Evolutionary conservation across 2,113 vertebrate species (phyloP), one percentile per base, ranked within the genome.

Genomic region (Anseranas semipalmata): DNA sequence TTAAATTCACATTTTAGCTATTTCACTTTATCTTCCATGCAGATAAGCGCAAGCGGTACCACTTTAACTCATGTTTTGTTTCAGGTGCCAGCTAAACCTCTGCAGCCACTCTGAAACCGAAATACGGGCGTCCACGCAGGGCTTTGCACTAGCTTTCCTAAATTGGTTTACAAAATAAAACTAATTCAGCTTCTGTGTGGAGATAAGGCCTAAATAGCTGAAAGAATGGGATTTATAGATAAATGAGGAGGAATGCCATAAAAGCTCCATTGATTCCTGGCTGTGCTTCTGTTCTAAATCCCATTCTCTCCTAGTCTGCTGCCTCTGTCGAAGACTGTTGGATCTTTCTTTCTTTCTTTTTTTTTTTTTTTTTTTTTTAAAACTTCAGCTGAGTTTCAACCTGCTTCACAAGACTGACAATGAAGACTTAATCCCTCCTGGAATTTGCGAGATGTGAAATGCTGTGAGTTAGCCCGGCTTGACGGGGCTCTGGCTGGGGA

Each of bases 341-440:
- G 60, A 81, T 85, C 53, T 96, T 81, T 94, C 58, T 93, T 63
- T 62, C 18, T 33, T 27, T 60, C n/a, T n/a, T 62, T 32, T 33
- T 27, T 60, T 59, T n/a, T 62, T 62, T 27, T 63, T 93, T 92
- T 90, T 84, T 91, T 43, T 87, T 94, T 92, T 87, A 85, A 93
- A 94, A 95, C 84, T 93, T 96, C 92, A 96, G 77, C 87, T 94
- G 81, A 95, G 94, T 96, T 95, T 95, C 94, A 91, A 85, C 84
- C 95, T 95, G 72, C 71, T 96, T 95, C 67, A 79, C 81, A 72
- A 83, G 87, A 80, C 89, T 93, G 89, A 95, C 93, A 96, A 94
- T 92, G 91, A 96, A 92, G 87, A 87, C 91, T 96, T 97, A 97
- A 97, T 95, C 95, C 93, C 67, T 82, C 77, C 65, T 91, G 96